phyloP scores from a whole-genome alignment of 2,797 vertebrate species.

The Pipistrellus kuhlii region DNA sequence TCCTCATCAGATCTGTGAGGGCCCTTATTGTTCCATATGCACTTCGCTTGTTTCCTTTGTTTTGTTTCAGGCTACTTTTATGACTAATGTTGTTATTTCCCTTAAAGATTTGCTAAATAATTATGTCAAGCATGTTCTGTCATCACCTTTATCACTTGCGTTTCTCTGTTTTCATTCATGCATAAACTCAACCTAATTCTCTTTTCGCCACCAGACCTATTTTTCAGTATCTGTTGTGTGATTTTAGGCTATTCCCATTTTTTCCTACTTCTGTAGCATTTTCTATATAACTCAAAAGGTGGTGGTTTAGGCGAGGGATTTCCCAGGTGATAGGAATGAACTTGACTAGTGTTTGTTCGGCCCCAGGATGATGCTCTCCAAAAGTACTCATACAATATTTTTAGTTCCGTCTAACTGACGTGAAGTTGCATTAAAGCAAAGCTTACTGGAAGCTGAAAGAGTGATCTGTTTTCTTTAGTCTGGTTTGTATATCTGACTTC shows the following conservation, averaged over 20 bases:
- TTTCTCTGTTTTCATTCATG: background rate
- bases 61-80: background rate
- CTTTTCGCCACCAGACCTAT: background rate
- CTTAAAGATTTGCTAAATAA: conserved; percentile 1
- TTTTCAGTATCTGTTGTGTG: conserved; percentile 3
- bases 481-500: background rate
- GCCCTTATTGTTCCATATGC: background rate
- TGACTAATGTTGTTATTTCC: background rate
- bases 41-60: background rate
- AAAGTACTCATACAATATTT: background rate
- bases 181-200: background rate
- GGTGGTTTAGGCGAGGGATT: background rate
- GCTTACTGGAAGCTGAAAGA: background rate
- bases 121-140: background rate
- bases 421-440: background rate
- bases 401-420: background rate
- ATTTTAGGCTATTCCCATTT: background rate
- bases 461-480: background rate
- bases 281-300: background rate
- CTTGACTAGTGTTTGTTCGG: background rate
- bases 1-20: background rate
- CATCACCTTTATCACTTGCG: background rate
- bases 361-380: background rate
- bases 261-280: background rate
- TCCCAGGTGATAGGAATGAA: background rate